Percentiles rank a stretch among this genome's conserved stretches.
These are phyloP conservation scores for Halocynthia aurantium DNA, from an alignment of 23 tunicate genomes.

Conservation along the genomic window DNA sequence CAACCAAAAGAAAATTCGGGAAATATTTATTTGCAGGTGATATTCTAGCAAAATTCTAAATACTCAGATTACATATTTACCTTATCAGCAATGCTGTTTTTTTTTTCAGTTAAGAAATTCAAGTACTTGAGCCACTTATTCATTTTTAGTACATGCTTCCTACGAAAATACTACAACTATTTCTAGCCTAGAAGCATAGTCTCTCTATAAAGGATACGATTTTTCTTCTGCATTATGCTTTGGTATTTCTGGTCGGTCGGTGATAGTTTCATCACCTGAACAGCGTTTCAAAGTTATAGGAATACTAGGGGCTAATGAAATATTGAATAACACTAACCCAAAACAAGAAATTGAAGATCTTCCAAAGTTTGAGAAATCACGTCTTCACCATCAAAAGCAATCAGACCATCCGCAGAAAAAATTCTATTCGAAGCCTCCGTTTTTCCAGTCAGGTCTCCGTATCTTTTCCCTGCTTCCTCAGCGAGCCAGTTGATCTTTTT, in stretches of 20 bases:
- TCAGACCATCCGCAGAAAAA: conserved; percentile 18
- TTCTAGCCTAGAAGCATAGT: neutral
- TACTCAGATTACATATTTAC: neutral
- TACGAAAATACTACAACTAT: too few relatives aligned
- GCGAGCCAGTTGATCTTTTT: conserved; percentile 28
- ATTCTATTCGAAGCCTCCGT: neutral
- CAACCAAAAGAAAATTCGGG: neutral
- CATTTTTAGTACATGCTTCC: too few relatives aligned
- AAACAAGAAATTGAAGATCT: conserved; percentile 47
- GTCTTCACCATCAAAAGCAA: conserved; percentile 51
- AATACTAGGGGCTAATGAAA: neutral
- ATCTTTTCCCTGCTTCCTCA: conserved; percentile 8
- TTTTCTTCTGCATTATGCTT: neutral
- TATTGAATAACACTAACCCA: conserved; percentile 14
- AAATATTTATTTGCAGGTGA: too few relatives aligned
- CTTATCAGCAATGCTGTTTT: too few relatives aligned
- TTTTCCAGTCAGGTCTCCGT: neutral
- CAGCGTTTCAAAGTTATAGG: neutral
- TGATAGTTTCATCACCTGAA: too few relatives aligned
- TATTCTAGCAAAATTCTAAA: too few relatives aligned
- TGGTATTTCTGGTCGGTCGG: too few relatives aligned
- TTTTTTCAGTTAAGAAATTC: too few relatives aligned
- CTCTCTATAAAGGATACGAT: conserved; percentile 3
- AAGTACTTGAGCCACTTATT: too few relatives aligned
- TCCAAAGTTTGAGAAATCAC: conserved; percentile 34